Base-by-base conservation (phyloP, 2,888 invertebrate genomes). In the Teleiodes luculella region DNA sequence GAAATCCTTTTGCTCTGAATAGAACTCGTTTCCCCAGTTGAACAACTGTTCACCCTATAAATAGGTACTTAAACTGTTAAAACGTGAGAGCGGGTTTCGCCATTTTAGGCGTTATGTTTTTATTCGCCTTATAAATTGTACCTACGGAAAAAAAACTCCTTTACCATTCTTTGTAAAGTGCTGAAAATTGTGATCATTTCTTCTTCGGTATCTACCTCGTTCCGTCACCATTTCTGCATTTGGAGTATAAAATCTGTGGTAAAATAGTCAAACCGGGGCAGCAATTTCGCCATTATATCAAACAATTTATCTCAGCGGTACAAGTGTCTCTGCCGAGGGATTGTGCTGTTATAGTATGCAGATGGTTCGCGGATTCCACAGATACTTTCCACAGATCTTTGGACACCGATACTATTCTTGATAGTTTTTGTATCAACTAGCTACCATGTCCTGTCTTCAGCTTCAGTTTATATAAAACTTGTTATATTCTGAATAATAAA, bases 271-370 rank as follows among this genome's bases (percentile, higher is more conserved):
- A 50, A 10, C 39, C 16, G 16, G 30, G 20, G 49, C 36, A 24
- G 36, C 51, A 30, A 51, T 51, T 51, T 51, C 31, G 41, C 55
- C 33, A 30, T 51, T 51, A 53, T 53, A 56, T 53, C 53, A 41
- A 47, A 47, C 53, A 35, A 51, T 53, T 56, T 53, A 53, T 56
- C 53, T 39, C 24, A 50, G 33, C 43, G 37, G 52, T 48, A 53
- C 53, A 56, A 56, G 56, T 56, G 51, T 51, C 65, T 62, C 60
- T 62, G 61, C 60, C 57, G 61, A 61, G 51, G 64, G 63, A 67
- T 63, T 65, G 65, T 59, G 24, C 43, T 43, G 57, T 59, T 61
- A n/a, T n/a, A 39, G 63, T 56, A 61, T 65, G 61, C 61, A 64
- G 64, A 65, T 61, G 60, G 59, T 67, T 66, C 43, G 43, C 24